Evolutionary conservation across 2,797 vertebrate genomes (phyloP).

Genomic region (Pangasius macronema): DNA sequence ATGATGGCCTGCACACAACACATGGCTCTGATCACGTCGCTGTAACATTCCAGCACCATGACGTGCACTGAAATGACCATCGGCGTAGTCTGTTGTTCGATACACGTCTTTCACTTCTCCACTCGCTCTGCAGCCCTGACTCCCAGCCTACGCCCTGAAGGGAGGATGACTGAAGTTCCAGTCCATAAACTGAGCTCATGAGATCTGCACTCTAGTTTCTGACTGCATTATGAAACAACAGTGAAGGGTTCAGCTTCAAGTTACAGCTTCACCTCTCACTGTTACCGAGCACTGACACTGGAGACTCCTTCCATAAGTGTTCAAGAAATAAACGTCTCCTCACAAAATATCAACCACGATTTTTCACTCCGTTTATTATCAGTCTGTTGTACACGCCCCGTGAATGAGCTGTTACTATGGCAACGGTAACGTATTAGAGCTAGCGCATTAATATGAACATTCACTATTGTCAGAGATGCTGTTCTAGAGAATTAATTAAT

Average conservation of each 20-base stretch:
- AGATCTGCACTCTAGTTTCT: not conserved
- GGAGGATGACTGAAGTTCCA: not conserved
- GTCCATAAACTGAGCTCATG: constrained; percentile 23
- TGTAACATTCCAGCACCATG: constrained; percentile 34
- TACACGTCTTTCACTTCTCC: not conserved
- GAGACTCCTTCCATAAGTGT: not conserved
- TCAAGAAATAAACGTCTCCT: no score
- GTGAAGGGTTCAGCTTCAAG: not conserved
- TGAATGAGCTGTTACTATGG: not conserved
- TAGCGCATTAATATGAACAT: not conserved
- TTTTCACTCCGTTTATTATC: not conserved
- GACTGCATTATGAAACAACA: not conserved
- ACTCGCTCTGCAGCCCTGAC: not conserved
- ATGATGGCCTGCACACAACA: not conserved
- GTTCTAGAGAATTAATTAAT: not conserved
- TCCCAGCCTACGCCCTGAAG: constrained; percentile 9
- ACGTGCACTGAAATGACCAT: not conserved
- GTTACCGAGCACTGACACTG: not conserved
- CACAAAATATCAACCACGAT: not conserved
- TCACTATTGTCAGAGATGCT: not conserved
- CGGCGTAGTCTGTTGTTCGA: not conserved
- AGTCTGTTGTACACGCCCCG: not conserved
- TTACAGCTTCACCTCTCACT: not conserved
- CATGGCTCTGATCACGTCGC: constrained; percentile 21
- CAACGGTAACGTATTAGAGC: not conserved